phyloP scores from a whole-genome alignment of 2,797 vertebrate genomes.

The Cirrhinus mrigala region DNA sequence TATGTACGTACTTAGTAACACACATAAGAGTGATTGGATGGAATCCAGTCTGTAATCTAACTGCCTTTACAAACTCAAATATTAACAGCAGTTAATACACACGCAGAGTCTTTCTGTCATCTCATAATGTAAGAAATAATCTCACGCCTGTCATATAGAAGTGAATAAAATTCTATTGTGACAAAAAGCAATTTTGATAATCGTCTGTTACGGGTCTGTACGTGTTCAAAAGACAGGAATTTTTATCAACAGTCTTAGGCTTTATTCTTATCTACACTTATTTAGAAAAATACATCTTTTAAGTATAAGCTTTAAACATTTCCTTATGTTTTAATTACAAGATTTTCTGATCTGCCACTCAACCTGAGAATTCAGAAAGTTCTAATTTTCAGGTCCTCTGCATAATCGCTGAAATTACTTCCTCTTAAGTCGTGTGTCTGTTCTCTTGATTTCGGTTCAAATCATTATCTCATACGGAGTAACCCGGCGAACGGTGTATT shows the following conservation, averaged over 20 bases:
- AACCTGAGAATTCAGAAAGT: neutral
- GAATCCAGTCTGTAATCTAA: neutral
- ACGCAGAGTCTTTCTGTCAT: neutral
- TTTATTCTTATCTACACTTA: conserved; percentile 10
- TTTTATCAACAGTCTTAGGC: neutral
- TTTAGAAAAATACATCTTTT: conserved; percentile 3
- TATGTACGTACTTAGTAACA: neutral
- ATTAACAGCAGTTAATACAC: conserved; percentile 7
- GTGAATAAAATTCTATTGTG: neutral
- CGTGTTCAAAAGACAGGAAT: no score
- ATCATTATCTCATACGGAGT: conserved; percentile 18
- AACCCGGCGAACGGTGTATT: conserved; percentile 57
- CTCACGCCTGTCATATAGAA: neutral
- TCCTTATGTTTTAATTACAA: neutral
- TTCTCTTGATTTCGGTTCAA: conserved; percentile 38
- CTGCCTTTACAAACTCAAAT: neutral
- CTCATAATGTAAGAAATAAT: conserved; percentile 8
- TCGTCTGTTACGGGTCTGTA: neutral
- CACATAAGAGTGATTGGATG: neutral
- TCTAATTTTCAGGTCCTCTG: neutral
- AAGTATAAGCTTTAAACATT: conserved; percentile 22
- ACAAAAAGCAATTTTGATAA: conserved; percentile 8
- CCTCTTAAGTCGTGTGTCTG: neutral
- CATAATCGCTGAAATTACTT: conserved; percentile 7
- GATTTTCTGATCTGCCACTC: neutral